These are phyloP conservation scores for Zelostemma sp. DNA, from an alignment of 1,140 invertebrate genomes.

Conservation along the genomic window DNA sequence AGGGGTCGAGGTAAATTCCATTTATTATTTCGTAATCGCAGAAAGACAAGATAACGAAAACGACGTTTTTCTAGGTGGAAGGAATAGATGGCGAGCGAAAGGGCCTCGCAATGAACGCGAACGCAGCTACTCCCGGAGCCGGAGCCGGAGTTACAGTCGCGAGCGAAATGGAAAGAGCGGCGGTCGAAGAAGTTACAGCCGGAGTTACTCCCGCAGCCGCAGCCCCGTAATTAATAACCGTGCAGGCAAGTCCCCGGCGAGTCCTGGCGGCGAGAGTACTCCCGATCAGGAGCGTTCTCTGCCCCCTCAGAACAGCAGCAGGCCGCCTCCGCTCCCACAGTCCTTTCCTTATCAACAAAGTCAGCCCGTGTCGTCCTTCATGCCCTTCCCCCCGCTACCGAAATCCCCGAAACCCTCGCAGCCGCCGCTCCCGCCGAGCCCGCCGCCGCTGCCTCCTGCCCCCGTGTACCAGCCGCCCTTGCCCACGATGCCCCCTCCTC, in stretches of 20 bases:
- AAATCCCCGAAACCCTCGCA: constrained; percentile 25
- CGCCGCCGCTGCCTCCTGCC: constrained; percentile 25
- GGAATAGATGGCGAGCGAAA: constrained; percentile 64
- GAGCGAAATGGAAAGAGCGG: constrained; percentile 62
- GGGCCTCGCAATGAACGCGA: constrained; percentile 59
- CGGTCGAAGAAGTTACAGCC: constrained; percentile 62
- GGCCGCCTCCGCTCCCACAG: constrained; percentile 13
- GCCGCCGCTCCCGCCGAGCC: constrained; percentile 23
- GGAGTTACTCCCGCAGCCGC: constrained; percentile 67
- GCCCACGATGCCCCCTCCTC: constrained; percentile 23
- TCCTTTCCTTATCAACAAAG: constrained; percentile 4
- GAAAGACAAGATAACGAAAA: background rate
- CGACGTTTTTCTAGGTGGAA: constrained; percentile 51
- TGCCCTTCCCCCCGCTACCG: constrained; percentile 21
- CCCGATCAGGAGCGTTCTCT: constrained; percentile 15
- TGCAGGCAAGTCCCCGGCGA: constrained; percentile 57
- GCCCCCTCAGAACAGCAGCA: background rate
- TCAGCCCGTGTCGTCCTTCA: background rate
- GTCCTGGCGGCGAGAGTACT: constrained; percentile 41
- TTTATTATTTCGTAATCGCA: background rate
- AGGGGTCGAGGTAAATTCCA: constrained; percentile 57
- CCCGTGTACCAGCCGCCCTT: constrained; percentile 21
- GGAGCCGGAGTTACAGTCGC: constrained; percentile 61
- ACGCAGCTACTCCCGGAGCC: constrained; percentile 63
- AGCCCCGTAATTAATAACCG: constrained; percentile 59